phyloP scores from a whole-genome alignment of 2,888 invertebrate species.

The Charanyca ferruginea region DNA sequence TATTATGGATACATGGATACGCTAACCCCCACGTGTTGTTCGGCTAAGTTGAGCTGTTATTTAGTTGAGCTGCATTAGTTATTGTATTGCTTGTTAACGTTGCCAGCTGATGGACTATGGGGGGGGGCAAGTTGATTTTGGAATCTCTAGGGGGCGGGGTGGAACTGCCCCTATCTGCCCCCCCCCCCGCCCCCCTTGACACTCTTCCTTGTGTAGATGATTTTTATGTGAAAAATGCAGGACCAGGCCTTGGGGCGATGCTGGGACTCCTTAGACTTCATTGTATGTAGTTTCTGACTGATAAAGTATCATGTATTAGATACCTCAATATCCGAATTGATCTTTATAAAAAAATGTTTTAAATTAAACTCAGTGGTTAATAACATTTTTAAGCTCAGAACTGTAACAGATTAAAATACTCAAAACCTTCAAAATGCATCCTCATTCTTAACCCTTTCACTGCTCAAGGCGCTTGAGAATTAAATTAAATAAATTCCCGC shows the following conservation, averaged over 20 bases:
- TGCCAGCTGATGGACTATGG: too few species aligned
- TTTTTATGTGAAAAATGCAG: background rate
- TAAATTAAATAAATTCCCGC: conserved; percentile 52
- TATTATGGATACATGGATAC: conserved; percentile 53
- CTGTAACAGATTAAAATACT: background rate
- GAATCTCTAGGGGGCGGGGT: too few species aligned
- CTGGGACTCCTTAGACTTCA: too few species aligned
- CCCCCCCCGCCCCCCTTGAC: too few species aligned
- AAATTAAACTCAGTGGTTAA: background rate
- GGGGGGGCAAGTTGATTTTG: too few species aligned
- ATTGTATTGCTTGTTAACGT: too few species aligned
- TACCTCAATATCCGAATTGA: background rate
- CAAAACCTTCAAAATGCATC: conserved; percentile 46
- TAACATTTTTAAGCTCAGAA: conserved; percentile 1
- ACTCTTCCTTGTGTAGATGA: background rate
- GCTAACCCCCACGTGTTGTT: conserved; percentile 48
- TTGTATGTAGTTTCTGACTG: too few species aligned
- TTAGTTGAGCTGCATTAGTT: conserved; percentile 25
- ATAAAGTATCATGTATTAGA: too few species aligned
- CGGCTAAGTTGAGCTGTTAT: conserved; percentile 31
- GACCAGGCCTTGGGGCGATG: too few species aligned
- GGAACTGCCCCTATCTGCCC: too few species aligned
- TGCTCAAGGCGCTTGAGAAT: conserved; percentile 37
- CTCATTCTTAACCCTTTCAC: conserved; percentile 46
- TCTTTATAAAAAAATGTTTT: background rate